These are phyloP conservation scores for Hippocampus comes DNA, from an alignment of 2,113 vertebrate genomes.

Conservation along the genomic window DNA sequence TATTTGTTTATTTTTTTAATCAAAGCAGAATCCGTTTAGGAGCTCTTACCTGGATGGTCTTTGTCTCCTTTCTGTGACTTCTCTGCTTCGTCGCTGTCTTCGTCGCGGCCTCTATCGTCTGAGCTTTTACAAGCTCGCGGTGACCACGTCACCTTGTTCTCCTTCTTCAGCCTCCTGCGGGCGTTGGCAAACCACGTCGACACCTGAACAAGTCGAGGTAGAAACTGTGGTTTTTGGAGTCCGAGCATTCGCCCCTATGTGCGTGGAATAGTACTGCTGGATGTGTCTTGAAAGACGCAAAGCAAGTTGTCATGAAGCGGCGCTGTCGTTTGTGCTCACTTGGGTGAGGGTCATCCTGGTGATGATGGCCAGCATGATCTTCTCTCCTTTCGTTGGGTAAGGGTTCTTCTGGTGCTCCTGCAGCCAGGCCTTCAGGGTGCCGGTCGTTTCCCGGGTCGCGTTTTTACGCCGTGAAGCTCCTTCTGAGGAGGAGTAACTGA, in stretches of 20 bases:
- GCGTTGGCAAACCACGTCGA: conserved; percentile 93
- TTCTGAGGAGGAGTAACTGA: conserved; percentile 87
- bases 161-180: conserved; percentile 87
- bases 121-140: conserved; percentile 84
- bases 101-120: conserved; percentile 81
- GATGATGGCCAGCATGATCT: conserved; percentile 87
- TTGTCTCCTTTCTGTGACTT: conserved; percentile 74
- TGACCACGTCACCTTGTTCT: conserved; percentile 90
- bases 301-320: too few species aligned
- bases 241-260: neutral
- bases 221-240: neutral
- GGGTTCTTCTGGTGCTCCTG: conserved; percentile 88
- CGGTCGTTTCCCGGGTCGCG: conserved; percentile 92
- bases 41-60: conserved; percentile 73
- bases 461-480: conserved; percentile 88
- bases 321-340: conserved; percentile 19
- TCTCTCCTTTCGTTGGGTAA: conserved; percentile 85
- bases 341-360: conserved; percentile 90
- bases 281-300: too few species aligned
- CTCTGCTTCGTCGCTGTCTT: conserved; percentile 80
- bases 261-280: neutral
- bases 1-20: too few species aligned
- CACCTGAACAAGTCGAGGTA: conserved; percentile 54
- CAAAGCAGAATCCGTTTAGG: neutral
- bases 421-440: conserved; percentile 89